Percentiles rank a stretch among this genome's conserved stretches.
phyloP scores from a whole-genome alignment of 2,797 vertebrate species.

The Pantherophis vulpinus region DNA sequence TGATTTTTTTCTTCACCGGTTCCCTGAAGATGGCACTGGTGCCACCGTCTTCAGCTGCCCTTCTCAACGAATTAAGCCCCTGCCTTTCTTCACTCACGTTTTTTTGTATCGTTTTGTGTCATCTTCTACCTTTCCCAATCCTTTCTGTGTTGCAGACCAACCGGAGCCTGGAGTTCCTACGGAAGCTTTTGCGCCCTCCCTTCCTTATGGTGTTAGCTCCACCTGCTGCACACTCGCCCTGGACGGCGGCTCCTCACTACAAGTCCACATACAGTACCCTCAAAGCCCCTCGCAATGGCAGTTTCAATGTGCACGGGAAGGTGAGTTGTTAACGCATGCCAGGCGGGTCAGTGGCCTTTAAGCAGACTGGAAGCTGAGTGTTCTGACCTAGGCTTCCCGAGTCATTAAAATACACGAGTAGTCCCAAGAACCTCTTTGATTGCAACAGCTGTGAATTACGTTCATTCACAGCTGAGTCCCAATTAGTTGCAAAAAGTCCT shows the following conservation, averaged over 20 bases:
- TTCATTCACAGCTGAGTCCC: too few relatives aligned
- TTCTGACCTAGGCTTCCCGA: too few relatives aligned
- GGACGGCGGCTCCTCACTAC: slow-evolving; percentile 82
- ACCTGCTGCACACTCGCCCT: slow-evolving; percentile 82
- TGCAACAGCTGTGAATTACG: too few relatives aligned
- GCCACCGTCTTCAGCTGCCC: neutral
- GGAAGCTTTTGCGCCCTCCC: slow-evolving; percentile 75
- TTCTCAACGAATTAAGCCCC: neutral
- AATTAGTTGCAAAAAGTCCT: too few relatives aligned
- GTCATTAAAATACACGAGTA: too few relatives aligned
- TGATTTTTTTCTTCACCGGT: neutral
- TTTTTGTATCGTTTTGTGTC: too few relatives aligned
- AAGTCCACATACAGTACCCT: slow-evolving; percentile 66
- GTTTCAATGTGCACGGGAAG: slow-evolving; percentile 82
- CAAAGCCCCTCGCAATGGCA: slow-evolving; percentile 78
- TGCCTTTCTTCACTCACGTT: too few relatives aligned
- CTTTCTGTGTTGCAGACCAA: slow-evolving; percentile 70
- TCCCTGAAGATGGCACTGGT: neutral
- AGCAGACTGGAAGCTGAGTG: too few relatives aligned
- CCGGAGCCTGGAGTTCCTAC: slow-evolving; percentile 79
- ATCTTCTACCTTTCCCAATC: neutral
- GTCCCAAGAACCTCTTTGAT: too few relatives aligned
- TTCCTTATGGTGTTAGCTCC: slow-evolving; percentile 88
- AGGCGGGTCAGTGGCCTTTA: too few relatives aligned
- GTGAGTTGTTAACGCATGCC: slow-evolving; percentile 21